Evolutionary conservation across 2,888 invertebrate genomes (phyloP), one percentile per base, ranked within the genome.

Genomic region (Pyrocoelia pectoralis): DNA sequence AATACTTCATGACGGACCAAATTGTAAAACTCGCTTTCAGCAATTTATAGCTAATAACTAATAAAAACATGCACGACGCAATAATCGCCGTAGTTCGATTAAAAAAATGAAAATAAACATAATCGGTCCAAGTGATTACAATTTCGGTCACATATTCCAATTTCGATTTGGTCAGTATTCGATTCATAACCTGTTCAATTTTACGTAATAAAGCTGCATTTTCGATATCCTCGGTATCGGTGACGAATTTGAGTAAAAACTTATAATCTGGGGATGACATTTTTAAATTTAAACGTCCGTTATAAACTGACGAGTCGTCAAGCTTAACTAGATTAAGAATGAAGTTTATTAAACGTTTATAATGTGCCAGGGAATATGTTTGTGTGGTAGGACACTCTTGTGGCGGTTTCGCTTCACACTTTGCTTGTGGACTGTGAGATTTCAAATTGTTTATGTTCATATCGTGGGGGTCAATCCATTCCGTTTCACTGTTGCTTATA

Each of bases 11-110:
- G 2, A 68, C 64, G n/a, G 50, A 53, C 57, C 61, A 64, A 2
- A 68, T 28, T 12, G 66, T 68, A 40, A 64, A 63, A 19, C 64
- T 64, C 13, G 68, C 64, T 48, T 33, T 64, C n/a, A 68, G 19
- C 12, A 68, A 33, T 29, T 68, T 68, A 41, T 61, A 68, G 54
- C 66, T 66, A n/a, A 66, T 51, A 19, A 59, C 53, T 6, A 64
- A 33, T 9, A 66, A 28, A 43, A 68, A 65, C 12, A 67, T 18
- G 15, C 61, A 56, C 9, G 59, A 17, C 1, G 61, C 4, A 1
- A 61, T 15, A 19, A 68, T 61, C 12, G 48, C 56, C 2, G 59
- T 59, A 14, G 61, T 56, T 6, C 64, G 57, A 54, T 65, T 68
- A 41, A 61, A 66, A 51, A 68, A 61, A 4, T 43, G 33, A 54